Evolutionary conservation across 1,140 invertebrate species (phyloP).

Genomic region (Saccostrea glomerata): DNA sequence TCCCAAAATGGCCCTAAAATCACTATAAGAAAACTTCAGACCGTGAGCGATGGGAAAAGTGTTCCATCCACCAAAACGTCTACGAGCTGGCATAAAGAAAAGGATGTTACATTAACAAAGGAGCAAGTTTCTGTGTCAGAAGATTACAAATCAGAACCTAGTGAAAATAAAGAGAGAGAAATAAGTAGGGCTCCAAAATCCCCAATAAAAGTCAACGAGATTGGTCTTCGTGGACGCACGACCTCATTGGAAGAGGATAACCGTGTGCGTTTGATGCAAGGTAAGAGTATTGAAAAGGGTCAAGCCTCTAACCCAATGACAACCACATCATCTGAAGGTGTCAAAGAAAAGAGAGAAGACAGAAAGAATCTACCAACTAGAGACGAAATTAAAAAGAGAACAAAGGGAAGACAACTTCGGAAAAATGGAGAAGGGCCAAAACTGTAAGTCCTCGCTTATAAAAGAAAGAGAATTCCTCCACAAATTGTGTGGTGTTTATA

Average conservation of each 20-base stretch:
- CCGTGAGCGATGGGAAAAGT: background rate
- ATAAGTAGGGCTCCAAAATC: background rate
- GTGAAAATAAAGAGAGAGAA: background rate
- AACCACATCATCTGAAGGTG: background rate
- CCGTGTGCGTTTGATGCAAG: background rate
- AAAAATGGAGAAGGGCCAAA: background rate
- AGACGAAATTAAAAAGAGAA: background rate
- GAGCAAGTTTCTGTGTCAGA: background rate
- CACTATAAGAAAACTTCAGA: background rate
- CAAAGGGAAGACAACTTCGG: background rate
- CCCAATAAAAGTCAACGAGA: background rate
- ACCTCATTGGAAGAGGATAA: background rate
- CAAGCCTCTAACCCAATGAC: background rate
- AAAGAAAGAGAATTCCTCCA: too few species aligned
- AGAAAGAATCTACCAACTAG: background rate
- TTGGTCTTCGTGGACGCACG: background rate
- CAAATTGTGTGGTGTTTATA: too few species aligned
- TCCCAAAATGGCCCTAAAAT: background rate
- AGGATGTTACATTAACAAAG: background rate
- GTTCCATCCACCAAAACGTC: background rate
- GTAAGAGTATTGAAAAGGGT: background rate
- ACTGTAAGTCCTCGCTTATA: background rate
- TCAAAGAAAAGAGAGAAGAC: background rate
- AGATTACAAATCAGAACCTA: background rate
- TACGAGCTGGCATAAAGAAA: background rate